Base-by-base conservation (phyloP, 30 jellyfish, hydroid and myxozoan genomes). In the Turritopsis dohrnii region DNA sequence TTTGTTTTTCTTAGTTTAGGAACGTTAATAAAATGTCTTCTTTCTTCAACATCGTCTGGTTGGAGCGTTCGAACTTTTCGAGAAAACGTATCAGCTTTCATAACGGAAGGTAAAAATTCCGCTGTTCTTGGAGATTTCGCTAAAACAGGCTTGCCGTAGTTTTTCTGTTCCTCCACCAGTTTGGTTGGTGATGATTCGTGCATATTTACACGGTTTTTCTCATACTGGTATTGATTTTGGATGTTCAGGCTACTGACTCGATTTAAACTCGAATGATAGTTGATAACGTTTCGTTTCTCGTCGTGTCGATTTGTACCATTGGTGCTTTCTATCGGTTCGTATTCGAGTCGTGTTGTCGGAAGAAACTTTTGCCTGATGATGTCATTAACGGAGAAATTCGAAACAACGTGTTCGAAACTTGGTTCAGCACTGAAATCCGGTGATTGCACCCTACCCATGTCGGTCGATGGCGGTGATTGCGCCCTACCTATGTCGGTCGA, bases 151-250 rank as follows among this genome's bases (percentile, higher is more conserved):
- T 82, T 82, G 5, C 89, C 89, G 28, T 82, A 82, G 77, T 23
- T 82, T 71, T 82, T 71, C 8, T 22, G 52, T 3, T 26, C 71
- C 23, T 66, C 74, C 25, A 22, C 65, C 60, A 16, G 21, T 65
- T 41, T 52, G 31, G 73, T 65, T 24, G 20, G 31, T 28, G 89
- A 66, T 31, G 85, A 22, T 30, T 28, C 27, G 17, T 74, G 26
- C 65, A 23, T 23, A 18, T 9, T 16, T 17, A 19, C 41, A 20
- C 41, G 71, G 23, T 86, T 41, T 13, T 82, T 71, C 25, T 82
- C 86, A 41, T 82, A 82, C 66, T 82, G 86, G 31, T 82, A 82
- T 71, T 82, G 89, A 4, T 82, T 82, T 71, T 72, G 86, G 3
- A 82, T 82, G 65, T 82, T 82, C 52, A 82, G 52, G 20, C 76